phyloP scores from a whole-genome alignment of 1,140 invertebrate species.

The Drosophila gunungcola region DNA sequence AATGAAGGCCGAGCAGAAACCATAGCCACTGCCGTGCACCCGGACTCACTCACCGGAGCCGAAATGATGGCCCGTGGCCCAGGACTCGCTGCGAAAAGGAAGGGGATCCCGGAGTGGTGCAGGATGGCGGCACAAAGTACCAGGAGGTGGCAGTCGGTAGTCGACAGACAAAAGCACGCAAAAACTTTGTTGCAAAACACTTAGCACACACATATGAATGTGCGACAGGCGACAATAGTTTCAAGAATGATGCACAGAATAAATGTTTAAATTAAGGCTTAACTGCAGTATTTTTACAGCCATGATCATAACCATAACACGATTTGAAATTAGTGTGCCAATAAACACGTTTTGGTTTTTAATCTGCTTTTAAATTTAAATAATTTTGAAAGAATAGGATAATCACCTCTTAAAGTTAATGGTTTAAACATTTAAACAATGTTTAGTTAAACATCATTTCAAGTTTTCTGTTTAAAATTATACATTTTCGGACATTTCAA shows the following conservation, averaged over 20 bases:
- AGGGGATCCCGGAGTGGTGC: constrained; percentile 4
- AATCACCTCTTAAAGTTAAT: too few relatives aligned
- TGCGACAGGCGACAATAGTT: constrained; percentile 41
- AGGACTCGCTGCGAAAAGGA: constrained; percentile 10
- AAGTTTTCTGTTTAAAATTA: too few relatives aligned
- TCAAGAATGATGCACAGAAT: not conserved
- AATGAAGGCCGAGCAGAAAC: not conserved
- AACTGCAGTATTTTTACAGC: too few relatives aligned
- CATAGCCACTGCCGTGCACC: constrained; percentile 2
- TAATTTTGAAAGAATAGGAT: too few relatives aligned
- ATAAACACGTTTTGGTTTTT: too few relatives aligned
- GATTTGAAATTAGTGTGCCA: too few relatives aligned
- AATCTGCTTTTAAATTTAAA: too few relatives aligned
- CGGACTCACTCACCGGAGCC: not conserved
- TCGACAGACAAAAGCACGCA: constrained; percentile 69
- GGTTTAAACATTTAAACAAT: too few relatives aligned
- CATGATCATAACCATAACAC: too few relatives aligned
- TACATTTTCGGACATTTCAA: too few relatives aligned
- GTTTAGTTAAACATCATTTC: too few relatives aligned
- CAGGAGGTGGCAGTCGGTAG: constrained; percentile 21
- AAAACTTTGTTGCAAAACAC: constrained; percentile 82
- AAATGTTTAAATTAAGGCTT: too few relatives aligned
- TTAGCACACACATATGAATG: constrained; percentile 53
- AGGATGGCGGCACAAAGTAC: not conserved
- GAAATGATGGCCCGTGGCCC: not conserved